These are phyloP conservation scores for Pipistrellus pygmaeus DNA, from an alignment of 2,797 vertebrate genomes.

Conservation along the genomic window DNA sequence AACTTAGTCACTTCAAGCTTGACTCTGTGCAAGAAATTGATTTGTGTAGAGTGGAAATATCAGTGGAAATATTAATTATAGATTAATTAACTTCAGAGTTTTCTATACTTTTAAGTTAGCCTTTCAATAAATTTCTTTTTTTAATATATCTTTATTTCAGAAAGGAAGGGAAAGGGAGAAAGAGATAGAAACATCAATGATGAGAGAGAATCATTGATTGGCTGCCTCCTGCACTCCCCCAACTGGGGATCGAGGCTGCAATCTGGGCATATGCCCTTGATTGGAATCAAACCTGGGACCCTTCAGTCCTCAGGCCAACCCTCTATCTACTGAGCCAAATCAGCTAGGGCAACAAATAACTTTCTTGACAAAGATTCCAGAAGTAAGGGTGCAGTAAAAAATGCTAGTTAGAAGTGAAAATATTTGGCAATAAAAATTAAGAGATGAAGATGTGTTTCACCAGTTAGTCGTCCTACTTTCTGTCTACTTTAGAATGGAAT, in stretches of 20 bases:
- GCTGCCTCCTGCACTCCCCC: no score
- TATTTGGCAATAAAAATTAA: neutral
- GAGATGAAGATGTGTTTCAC: neutral
- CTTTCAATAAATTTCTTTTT: slow-evolving; percentile 36
- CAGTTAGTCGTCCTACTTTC: neutral
- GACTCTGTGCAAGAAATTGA: neutral
- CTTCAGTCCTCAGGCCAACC: no score
- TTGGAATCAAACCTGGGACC: no score
- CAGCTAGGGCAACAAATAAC: no score
- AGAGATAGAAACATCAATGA: no score
- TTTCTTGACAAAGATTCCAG: neutral
- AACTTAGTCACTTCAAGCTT: neutral
- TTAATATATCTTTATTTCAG: neutral
- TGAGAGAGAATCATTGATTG: no score
- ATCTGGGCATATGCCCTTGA: no score
- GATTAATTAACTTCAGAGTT: slow-evolving; percentile 1
- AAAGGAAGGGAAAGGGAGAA: no score
- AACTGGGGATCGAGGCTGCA: no score
- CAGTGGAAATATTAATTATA: neutral
- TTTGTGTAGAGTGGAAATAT: neutral
- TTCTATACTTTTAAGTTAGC: neutral
- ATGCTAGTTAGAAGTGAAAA: neutral
- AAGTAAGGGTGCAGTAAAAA: neutral
- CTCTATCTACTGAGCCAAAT: no score
- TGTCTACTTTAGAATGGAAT: neutral